Evolutionary conservation across 1,140 invertebrate species (phyloP), one percentile per base, ranked within the genome.

Genomic region (Drosophila erecta): DNA sequence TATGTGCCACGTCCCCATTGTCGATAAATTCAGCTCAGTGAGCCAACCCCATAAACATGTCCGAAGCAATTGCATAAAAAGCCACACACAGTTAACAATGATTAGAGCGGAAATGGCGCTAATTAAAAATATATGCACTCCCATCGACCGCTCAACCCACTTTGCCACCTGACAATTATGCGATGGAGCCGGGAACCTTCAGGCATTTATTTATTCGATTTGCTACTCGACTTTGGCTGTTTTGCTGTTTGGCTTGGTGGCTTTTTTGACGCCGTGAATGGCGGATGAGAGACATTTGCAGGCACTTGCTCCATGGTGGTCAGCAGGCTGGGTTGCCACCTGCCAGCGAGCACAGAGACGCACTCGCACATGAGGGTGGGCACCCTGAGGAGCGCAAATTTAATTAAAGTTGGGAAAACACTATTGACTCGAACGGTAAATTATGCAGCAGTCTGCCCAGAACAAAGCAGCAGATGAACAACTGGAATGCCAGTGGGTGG

Each of bases 391-490:
- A 86, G 83, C 83, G 79, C 81, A 86, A 86, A 86, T 86, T 86
- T 86, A 86, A 86, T 86, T 86, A 86, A 86, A 86, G 83, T 86
- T 87, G 75, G 79, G 70, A 86, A 79, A 86, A 87, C 83, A 81
- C 65, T 87, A 86, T 86, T 87, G 83, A 86, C 83, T 86, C 83
- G 47, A 81, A 83, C 83, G 79, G 83, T 86, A 86, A 86, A 86
- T 86, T 86, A 86, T 86, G 83, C 81, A 86, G 75, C 79, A 87
- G 69, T 71, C 75, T 78, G 75, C 81, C 75, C 56, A 70, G 72
- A 85, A 84, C 81, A 83, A 83, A 75, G 59, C 55, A 30, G 66
- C 65, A 71, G 65, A 58, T 59, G 46, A 60, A 56, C 56, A 55
- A 46, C 44, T 24, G 41, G 20, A 49, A 49, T 56, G 27, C 57